phyloP scores from a whole-genome alignment of 2,113 vertebrate genomes.

The Sturnus vulgaris region DNA sequence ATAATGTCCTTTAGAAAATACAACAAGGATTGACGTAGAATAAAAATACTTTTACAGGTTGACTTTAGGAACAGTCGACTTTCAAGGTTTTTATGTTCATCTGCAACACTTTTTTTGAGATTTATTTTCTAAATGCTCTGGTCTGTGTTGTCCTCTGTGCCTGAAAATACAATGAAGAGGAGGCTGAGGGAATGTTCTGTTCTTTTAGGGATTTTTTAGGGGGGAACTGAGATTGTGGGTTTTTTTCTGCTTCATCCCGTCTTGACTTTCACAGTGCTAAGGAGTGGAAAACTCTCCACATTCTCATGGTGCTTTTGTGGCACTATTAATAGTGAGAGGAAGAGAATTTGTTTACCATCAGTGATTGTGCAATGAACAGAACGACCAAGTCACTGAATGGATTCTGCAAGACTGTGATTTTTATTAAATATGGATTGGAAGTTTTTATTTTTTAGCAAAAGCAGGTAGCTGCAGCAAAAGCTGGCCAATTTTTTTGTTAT shows the following conservation, averaged over 20 bases:
- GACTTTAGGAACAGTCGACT: neutral
- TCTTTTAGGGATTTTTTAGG: neutral
- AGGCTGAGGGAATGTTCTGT: neutral
- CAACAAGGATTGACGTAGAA: neutral
- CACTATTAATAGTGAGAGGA: neutral
- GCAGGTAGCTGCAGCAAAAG: too few relatives aligned
- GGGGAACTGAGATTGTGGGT: neutral
- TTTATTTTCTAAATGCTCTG: neutral
- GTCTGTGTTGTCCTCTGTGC: neutral
- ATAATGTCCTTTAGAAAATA: neutral
- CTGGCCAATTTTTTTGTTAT: neutral
- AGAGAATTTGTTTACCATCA: neutral
- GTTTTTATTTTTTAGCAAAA: neutral
- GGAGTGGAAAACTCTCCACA: neutral
- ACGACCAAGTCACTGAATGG: neutral
- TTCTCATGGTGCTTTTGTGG: neutral
- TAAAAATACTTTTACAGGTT: neutral
- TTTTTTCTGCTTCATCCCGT: neutral
- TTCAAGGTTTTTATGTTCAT: neutral
- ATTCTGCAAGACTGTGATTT: neutral
- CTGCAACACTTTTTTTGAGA: neutral
- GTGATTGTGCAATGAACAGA: neutral
- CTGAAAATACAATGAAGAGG: neutral
- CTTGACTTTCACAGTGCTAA: neutral
- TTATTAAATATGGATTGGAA: neutral